Evolutionary conservation across 2,888 invertebrate species (phyloP).

Genomic region (Ypsolopha sequella): DNA sequence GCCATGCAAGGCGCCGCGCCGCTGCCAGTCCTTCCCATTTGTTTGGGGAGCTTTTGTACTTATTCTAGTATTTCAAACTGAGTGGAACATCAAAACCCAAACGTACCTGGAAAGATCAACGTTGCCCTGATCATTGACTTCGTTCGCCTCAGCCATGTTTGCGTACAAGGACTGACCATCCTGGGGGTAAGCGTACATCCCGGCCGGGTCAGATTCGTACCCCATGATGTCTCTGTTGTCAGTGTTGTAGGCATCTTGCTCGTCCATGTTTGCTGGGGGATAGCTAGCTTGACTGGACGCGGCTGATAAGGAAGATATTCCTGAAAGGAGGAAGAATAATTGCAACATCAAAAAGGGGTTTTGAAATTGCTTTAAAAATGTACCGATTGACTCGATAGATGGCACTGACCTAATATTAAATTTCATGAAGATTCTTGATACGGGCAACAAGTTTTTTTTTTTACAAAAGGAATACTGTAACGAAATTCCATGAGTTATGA

Average conservation of each 20-base stretch:
- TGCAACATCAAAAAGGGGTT: no score
- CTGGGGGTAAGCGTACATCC: slow-evolving; percentile 54
- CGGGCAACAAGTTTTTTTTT: no score
- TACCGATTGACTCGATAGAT: no score
- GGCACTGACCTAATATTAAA: no score
- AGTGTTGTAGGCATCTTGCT: slow-evolving; percentile 51
- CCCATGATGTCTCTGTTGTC: slow-evolving; percentile 75
- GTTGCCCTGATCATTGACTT: slow-evolving; percentile 51
- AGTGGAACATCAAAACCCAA: neutral
- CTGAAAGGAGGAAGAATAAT: slow-evolving; percentile 31
- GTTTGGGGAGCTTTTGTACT: neutral
- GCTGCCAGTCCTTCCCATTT: no score
- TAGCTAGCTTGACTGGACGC: slow-evolving; percentile 60
- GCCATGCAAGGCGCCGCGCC: no score
- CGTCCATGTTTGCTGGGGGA: slow-evolving; percentile 76
- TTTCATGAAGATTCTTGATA: no score
- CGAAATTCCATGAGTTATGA: no score
- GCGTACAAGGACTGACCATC: slow-evolving; percentile 30
- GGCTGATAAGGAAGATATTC: slow-evolving; percentile 69
- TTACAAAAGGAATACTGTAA: no score
- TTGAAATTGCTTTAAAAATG: no score
- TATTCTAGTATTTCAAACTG: neutral
- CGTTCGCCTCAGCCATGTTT: slow-evolving; percentile 30
- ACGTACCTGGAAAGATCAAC: slow-evolving; percentile 60
- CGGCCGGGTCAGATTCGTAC: slow-evolving; percentile 55